A percentile compares a stretch with the other conserved stretches of the same genome.
phyloP scores from a whole-genome alignment of 2,113 vertebrate species.

The Pagrus major region DNA sequence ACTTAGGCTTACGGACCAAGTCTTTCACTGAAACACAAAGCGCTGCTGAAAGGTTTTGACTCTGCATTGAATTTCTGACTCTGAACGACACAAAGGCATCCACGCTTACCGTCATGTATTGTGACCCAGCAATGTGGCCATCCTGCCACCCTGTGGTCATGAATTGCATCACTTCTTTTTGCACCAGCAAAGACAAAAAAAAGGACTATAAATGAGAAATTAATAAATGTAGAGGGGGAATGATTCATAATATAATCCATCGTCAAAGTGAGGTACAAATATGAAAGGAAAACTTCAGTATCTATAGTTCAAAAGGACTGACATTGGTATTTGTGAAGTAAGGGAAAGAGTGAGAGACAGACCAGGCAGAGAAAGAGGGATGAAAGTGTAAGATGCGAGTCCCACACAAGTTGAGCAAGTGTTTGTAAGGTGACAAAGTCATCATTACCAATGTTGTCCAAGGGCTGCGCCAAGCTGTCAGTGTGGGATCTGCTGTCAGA shows the following conservation, averaged over 20 bases:
- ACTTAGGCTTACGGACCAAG: background rate
- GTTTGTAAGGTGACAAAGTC: background rate
- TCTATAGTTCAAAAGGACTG: background rate
- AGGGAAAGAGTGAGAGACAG: background rate
- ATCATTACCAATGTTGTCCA: background rate
- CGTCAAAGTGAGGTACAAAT: background rate
- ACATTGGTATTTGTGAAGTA: background rate
- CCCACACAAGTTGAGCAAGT: slow-evolving; percentile 2
- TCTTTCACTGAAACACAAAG: background rate
- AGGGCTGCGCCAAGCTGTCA: slow-evolving; percentile 5
- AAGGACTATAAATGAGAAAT: too few relatives aligned
- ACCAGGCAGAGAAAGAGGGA: background rate
- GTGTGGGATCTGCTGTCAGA: slow-evolving; percentile 12
- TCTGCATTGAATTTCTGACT: background rate
- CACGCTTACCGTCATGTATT: background rate
- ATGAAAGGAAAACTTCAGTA: background rate
- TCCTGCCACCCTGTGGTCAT: slow-evolving; percentile 54
- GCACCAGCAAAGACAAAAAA: background rate
- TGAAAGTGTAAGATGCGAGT: slow-evolving; percentile 19
- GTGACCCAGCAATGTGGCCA: background rate
- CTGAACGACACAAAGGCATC: background rate
- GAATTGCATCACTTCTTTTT: background rate
- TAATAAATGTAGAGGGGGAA: background rate
- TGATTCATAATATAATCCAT: background rate
- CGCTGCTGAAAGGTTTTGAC: background rate